Evolutionary conservation across 2,113 vertebrate species (phyloP).

Genomic region (Syrrhaptes paradoxus): DNA sequence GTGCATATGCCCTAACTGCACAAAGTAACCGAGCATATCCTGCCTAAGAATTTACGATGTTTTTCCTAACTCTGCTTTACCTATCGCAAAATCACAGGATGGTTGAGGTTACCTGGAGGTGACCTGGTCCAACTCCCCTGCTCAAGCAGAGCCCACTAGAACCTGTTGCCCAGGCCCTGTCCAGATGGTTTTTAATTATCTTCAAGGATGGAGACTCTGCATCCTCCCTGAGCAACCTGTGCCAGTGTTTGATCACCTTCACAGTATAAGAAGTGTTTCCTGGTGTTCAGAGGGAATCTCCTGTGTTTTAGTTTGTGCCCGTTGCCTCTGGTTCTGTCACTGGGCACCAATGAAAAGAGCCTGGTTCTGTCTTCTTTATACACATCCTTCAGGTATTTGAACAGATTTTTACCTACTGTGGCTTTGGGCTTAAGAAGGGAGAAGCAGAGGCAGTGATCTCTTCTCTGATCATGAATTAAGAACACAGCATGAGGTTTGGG

Average conservation of each 20-base stretch:
- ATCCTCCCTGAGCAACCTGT: background rate
- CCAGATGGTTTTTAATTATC: background rate
- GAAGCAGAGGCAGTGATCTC: background rate
- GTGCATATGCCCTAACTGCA: background rate
- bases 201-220: background rate
- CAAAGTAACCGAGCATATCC: background rate
- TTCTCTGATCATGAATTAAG: background rate
- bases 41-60: background rate
- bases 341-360: background rate
- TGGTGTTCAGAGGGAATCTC: background rate
- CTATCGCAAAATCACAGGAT: background rate
- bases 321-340: background rate
- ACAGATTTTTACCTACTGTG: background rate
- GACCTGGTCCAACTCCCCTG: background rate
- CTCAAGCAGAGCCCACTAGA: background rate
- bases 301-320: background rate
- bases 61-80: background rate
- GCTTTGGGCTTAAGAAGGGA: background rate
- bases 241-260: background rate
- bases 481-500: background rate
- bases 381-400: background rate
- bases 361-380: background rate
- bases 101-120: background rate
- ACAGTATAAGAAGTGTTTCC: background rate
- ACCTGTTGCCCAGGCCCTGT: background rate